phyloP scores from a whole-genome alignment of 2,797 vertebrate genomes.

The Naso thynnoides region DNA sequence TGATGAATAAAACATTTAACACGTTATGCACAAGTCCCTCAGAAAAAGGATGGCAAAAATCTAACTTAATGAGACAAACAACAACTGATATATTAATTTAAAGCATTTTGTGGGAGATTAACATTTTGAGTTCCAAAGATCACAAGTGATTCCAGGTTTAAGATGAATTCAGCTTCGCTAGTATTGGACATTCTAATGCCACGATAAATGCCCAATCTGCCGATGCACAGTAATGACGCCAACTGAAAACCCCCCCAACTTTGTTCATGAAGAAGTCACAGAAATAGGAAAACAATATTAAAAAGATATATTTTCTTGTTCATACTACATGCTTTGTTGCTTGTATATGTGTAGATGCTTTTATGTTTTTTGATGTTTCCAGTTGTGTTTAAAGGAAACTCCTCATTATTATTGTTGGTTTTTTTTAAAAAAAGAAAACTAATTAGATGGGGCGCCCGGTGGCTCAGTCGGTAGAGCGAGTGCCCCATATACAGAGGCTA shows the following conservation, averaged over 20 bases:
- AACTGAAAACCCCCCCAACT: neutral
- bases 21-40: slow-evolving; percentile 2
- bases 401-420: too few relatives aligned
- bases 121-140: neutral
- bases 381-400: too few relatives aligned
- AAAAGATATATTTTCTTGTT: too few relatives aligned
- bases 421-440: too few relatives aligned
- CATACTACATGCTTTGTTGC: too few relatives aligned
- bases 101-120: neutral
- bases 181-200: neutral
- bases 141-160: neutral
- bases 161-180: slow-evolving; percentile 5
- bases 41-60: slow-evolving; percentile 21
- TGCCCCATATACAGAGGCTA: too few relatives aligned
- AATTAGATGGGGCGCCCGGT: too few relatives aligned
- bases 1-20: slow-evolving; percentile 26
- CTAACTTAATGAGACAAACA: slow-evolving; percentile 22
- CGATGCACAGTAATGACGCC: neutral
- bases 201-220: neutral
- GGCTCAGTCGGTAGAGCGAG: too few relatives aligned
- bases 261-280: neutral
- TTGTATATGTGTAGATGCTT: too few relatives aligned
- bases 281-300: too few relatives aligned
- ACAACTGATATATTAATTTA: slow-evolving; percentile 8
- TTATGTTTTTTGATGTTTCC: too few relatives aligned